phyloP scores from a whole-genome alignment of 2,113 vertebrate genomes.

The Podarcis cretensis region DNA sequence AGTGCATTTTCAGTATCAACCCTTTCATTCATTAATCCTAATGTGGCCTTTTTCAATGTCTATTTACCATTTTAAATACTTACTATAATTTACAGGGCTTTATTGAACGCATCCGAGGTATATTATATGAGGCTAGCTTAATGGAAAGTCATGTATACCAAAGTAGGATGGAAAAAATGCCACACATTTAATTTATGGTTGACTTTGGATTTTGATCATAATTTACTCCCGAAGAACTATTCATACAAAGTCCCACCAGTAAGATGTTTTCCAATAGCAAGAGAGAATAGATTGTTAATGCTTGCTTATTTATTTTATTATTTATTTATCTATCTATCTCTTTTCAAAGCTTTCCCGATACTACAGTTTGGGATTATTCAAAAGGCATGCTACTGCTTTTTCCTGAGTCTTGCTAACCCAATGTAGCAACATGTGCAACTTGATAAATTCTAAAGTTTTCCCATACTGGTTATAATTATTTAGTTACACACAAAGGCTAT shows the following conservation, averaged over 20 bases:
- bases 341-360: conserved; percentile 62
- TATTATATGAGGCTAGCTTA: conserved; percentile 84
- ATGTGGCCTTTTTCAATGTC: conserved; percentile 83
- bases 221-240: conserved; percentile 78
- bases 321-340: conserved; percentile 54
- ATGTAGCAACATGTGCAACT: not conserved
- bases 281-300: conserved; percentile 68
- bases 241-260: conserved; percentile 73
- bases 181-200: conserved; percentile 78
- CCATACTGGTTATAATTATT: not conserved
- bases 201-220: conserved; percentile 81
- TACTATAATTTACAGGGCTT: conserved; percentile 83
- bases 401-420: conserved; percentile 50
- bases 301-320: conserved; percentile 60
- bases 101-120: conserved; percentile 83
- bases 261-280: conserved; percentile 69
- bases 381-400: conserved; percentile 61
- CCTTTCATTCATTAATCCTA: conserved; percentile 86
- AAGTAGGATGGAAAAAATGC: conserved; percentile 72
- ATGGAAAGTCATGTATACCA: conserved; percentile 84
- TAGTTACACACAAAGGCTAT: not conserved
- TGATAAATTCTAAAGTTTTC: conserved; percentile 7
- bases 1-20: conserved; percentile 81
- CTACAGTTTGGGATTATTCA: conserved; percentile 66
- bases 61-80: conserved; percentile 88